These are phyloP conservation scores for Distichodus sexfasciatus DNA, from an alignment of 2,797 vertebrate genomes.

Conservation along the genomic window DNA sequence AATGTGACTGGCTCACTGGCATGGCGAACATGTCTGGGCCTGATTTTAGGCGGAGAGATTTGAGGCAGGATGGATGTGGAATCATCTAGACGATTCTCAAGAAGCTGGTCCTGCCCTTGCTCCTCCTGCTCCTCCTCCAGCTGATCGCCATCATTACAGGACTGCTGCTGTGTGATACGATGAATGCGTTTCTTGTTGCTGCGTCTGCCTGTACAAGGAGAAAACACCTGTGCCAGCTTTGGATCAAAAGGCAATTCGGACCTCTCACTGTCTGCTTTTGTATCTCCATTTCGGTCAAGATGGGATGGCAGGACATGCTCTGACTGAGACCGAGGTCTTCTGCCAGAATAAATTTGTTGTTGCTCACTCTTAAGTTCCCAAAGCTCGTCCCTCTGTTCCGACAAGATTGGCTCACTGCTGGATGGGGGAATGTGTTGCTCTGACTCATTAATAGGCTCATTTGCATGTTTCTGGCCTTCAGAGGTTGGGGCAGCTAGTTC, in stretches of 20 bases:
- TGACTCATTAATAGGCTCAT: conserved; percentile 84
- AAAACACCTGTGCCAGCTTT: conserved; percentile 79
- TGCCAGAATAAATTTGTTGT: conserved; percentile 37
- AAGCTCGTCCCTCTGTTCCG: conserved; percentile 72
- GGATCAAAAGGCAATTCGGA: conserved; percentile 79
- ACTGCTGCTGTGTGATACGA: conserved; percentile 73
- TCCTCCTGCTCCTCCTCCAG: conserved; percentile 47
- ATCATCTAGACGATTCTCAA: conserved; percentile 36
- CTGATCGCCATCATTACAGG: conserved; percentile 64
- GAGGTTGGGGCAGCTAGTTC: conserved; percentile 67
- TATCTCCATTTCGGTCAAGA: conserved; percentile 53
- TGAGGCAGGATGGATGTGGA: conserved; percentile 47
- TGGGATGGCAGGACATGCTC: conserved; percentile 62
- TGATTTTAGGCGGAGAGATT: conserved; percentile 54
- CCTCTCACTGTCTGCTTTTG: conserved; percentile 49
- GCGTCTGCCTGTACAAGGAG: conserved; percentile 78
- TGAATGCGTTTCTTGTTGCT: conserved; percentile 84
- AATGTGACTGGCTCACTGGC: conserved; percentile 87
- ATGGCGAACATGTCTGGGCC: conserved; percentile 85
- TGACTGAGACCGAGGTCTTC: conserved; percentile 70
- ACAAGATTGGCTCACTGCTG: conserved; percentile 93
- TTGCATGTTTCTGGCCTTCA: conserved; percentile 67
- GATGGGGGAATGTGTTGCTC: conserved; percentile 86
- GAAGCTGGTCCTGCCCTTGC: conserved; percentile 47
- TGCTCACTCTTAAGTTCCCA: conserved; percentile 65